Evolutionary conservation across 2,888 invertebrate genomes (phyloP), one percentile per base, ranked within the genome.

Genomic region (Parasteatoda lunata): DNA sequence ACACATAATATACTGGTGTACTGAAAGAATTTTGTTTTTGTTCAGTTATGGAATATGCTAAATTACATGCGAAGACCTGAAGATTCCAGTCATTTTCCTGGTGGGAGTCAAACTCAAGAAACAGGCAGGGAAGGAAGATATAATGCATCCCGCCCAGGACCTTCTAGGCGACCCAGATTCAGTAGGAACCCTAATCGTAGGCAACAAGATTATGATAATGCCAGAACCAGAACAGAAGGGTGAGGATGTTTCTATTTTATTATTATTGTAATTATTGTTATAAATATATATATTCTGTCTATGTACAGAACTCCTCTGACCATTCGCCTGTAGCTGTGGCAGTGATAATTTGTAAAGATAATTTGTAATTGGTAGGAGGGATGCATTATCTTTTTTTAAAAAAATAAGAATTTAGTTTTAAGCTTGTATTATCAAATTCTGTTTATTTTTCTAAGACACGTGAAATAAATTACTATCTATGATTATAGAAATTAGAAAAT

Each of bases 61-160:
- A 73, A 49, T 59, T 82, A 70, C 47, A 78, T 88, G 52, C 30
- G 79, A n/a, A 68, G 73, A 7, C 64, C 68, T 47, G 87, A 88
- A 11, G 80, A 75, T 47, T 49, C 65, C 51, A 6, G n/a, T 4
- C 45, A 13, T 66, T n/a, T 13, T 54, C 9, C 52, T 65, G 5
- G 45, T 6, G 49, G 49, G 9, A n/a, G 52, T 52, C 30, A 54
- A 52, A 9, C 70, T 6, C 69, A 72, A 48, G 79, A 78, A 52
- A 30, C 30, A 30, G 51, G 70, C 47, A 69, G 87, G 51, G 80
- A 82, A 65, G 72, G 59, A 5, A 51, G 72, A 8, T 68, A 54
- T 30, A 81, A 72, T 68, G 45, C 64, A 47, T 81, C 86, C 7
- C 73, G 88, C 4, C 83, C 88, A 54, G 88, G 88, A 8, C 88